phyloP scores from a whole-genome alignment of 2,888 invertebrate species.

The Germaria angustata region DNA sequence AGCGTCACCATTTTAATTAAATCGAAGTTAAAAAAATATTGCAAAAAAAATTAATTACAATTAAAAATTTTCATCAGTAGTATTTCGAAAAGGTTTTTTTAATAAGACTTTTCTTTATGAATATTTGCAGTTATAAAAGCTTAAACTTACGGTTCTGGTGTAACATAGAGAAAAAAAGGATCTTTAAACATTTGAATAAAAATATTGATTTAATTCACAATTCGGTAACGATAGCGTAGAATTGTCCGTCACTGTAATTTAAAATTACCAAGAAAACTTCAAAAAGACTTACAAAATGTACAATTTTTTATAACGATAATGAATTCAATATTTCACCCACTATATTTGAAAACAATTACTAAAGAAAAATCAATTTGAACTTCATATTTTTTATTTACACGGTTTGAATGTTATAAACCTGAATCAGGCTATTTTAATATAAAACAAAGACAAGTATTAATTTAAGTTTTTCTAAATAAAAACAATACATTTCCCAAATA shows the following conservation, averaged over 20 bases:
- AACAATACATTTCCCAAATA: slow-evolving; percentile 49
- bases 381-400: slow-evolving; percentile 19
- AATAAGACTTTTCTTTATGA: no score
- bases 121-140: no score
- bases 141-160: no score
- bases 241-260: slow-evolving; percentile 17
- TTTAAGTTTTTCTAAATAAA: slow-evolving; percentile 63
- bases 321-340: slow-evolving; percentile 45
- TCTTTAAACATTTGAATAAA: no score
- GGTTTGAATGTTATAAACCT: slow-evolving; percentile 41
- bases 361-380: slow-evolving; percentile 8
- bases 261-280: slow-evolving; percentile 40
- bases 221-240: neutral
- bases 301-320: slow-evolving; percentile 52
- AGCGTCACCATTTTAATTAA: neutral
- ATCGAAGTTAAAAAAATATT: neutral
- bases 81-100: no score
- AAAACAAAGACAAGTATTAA: slow-evolving; percentile 58
- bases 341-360: slow-evolving; percentile 25
- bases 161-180: no score
- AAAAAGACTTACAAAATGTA: slow-evolving; percentile 66
- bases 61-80: no score
- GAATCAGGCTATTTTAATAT: slow-evolving; percentile 68
- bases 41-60: no score
- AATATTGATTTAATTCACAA: neutral